These are phyloP conservation scores for Benitochromis conjunctus DNA, from an alignment of 2,113 vertebrate species.

Conservation along the genomic window DNA sequence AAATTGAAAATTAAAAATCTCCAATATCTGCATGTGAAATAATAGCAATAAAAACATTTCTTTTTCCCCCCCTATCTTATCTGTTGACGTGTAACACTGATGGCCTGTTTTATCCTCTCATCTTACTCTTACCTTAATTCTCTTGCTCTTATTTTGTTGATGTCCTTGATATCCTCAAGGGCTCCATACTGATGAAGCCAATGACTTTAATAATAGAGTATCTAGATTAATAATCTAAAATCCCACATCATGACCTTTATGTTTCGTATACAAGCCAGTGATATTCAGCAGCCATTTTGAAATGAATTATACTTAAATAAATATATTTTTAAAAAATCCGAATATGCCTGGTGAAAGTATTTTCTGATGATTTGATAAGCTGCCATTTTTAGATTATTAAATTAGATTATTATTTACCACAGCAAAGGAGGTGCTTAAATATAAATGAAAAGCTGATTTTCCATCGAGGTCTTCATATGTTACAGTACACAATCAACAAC, in stretches of 20 bases:
- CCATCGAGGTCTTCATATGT: not conserved
- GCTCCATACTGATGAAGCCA: not conserved
- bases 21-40: not conserved
- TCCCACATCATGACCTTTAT: not conserved
- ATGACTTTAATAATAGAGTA: not conserved
- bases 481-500: conserved; percentile 2
- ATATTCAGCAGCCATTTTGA: not conserved
- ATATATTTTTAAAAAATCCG: fast-evolving
- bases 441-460: conserved; percentile 5
- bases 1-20: not conserved
- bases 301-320: not conserved
- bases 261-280: not conserved
- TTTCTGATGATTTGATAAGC: not conserved
- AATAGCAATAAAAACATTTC: not conserved
- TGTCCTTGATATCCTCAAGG: conserved; percentile 13
- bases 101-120: conserved; percentile 3
- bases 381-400: not conserved
- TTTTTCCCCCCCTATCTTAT: not conserved
- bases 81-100: not conserved
- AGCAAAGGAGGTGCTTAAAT: not conserved
- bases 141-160: not conserved
- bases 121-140: not conserved
- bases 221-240: conserved; percentile 1
- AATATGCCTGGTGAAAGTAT: fast-evolving
- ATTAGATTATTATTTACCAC: fast-evolving